Evolutionary conservation across 2,113 vertebrate species (phyloP).

Genomic region (Oncorhynchus kisutch): DNA sequence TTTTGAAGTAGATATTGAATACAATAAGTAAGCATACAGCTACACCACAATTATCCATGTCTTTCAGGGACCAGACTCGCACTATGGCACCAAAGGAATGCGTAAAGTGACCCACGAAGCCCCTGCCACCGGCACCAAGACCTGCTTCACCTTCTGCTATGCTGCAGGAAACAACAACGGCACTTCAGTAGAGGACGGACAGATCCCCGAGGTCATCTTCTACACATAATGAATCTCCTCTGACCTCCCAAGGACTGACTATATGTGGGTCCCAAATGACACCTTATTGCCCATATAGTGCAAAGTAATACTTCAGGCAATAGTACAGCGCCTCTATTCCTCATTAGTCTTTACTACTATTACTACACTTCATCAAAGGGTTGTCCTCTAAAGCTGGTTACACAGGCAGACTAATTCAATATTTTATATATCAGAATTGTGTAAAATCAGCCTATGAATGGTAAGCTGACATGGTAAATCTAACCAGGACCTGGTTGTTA

Average conservation of each 20-base stretch:
- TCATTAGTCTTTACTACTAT: background rate
- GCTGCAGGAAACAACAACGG: conserved; percentile 90
- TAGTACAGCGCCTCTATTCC: background rate
- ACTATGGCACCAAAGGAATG: conserved; percentile 89
- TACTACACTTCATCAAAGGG: background rate
- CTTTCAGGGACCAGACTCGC: conserved; percentile 82
- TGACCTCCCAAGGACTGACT: background rate
- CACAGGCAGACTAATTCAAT: no score
- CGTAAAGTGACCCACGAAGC: conserved; percentile 88
- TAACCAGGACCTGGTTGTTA: background rate
- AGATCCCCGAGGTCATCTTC: conserved; percentile 90
- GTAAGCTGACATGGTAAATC: background rate
- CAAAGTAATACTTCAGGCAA: no score
- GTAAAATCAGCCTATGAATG: no score
- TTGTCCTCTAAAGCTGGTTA: background rate
- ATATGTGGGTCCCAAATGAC: background rate
- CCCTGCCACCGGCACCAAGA: conserved; percentile 82
- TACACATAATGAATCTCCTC: conserved; percentile 79
- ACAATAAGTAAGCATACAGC: no score
- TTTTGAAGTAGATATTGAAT: no score
- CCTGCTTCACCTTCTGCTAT: conserved; percentile 88
- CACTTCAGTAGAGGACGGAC: conserved; percentile 88
- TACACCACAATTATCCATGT: background rate
- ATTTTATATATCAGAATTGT: no score
- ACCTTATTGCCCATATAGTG: no score